A percentile compares a stretch with the other conserved stretches of the same genome.
These are phyloP conservation scores for Pyralis farinalis DNA, from an alignment of 2,888 invertebrate genomes.

Conservation along the genomic window DNA sequence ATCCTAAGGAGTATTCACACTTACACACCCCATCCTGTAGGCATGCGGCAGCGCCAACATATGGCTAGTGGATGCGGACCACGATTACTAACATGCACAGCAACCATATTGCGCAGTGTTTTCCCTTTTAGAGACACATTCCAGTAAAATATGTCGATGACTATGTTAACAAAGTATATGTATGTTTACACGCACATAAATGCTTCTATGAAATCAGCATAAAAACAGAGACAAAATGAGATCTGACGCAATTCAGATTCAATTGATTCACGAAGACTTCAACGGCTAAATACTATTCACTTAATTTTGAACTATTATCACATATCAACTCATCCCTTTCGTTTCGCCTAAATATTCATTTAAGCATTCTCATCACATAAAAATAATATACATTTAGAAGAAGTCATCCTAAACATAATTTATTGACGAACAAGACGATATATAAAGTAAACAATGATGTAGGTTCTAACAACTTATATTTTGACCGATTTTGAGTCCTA, in stretches of 20 bases:
- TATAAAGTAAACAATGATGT: background rate
- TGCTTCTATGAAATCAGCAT: constrained; percentile 64
- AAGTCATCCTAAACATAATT: too few species aligned
- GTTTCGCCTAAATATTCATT: constrained; percentile 30
- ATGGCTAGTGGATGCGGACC: too few species aligned
- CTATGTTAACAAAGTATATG: too few species aligned
- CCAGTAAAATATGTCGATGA: too few species aligned
- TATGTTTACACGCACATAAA: constrained; percentile 37
- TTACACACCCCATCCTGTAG: too few species aligned
- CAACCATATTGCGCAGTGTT: too few species aligned
- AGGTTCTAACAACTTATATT: too few species aligned
- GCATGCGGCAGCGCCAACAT: too few species aligned
- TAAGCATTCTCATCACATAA: constrained; percentile 23
- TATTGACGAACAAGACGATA: background rate
- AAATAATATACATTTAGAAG: background rate
- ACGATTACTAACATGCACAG: too few species aligned
- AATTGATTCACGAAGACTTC: constrained; percentile 32
- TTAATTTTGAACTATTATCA: constrained; percentile 69
- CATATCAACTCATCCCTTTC: constrained; percentile 56
- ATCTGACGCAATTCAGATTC: constrained; percentile 36
- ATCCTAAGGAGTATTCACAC: too few species aligned
- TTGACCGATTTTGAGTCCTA: background rate
- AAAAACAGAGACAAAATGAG: constrained; percentile 29
- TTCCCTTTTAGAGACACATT: too few species aligned
- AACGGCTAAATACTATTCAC: constrained; percentile 38